Evolutionary conservation across 2,888 invertebrate genomes (phyloP), one percentile per base, ranked within the genome.

Genomic region (Drosophila atripex): DNA sequence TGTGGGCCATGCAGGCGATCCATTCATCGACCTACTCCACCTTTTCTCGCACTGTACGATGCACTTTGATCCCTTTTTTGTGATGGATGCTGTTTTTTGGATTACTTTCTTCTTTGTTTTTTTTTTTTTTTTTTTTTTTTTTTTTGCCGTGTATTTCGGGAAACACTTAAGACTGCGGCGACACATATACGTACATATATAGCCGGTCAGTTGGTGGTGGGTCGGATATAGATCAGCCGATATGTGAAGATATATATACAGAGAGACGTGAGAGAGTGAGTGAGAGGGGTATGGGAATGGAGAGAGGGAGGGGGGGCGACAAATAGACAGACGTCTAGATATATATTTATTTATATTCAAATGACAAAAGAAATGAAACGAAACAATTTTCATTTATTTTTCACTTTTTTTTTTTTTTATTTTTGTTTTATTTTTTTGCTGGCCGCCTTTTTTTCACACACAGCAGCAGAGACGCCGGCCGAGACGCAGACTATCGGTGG

Each of bases 1-100:
- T 86, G 90, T 91, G 90, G 84, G 91, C 91, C 91, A 91, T 91
- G 80, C 90, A 91, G 89, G 84, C 86, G 82, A 89, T 90, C 89
- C 90, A 90, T 90, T 88, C 66, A 66, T 58, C 45, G 78, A 88
- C 80, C 73, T 75, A 75, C 71, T 71, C 75, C 80, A 63, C 73
- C 63, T 60, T 60, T 50, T 63, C 61, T 23, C 39, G 9, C 47
- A 9, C 47, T 58, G 60, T 47, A 49, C 47, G 2, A 14, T 59
- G 28, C 43, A 63, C 45, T 38, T 51, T 43, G 35, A 49, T 32
- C 28, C 38, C 16, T n/a, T 46, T 18, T 53, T 9, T 41, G 18
- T 32, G 47, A 6, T 18, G 43, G 9, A 32, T 35, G 35, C n/a
- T 41, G 8, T 41, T 1, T 43, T 18, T 18, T 18, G 18, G 18